Evolutionary conservation across 2,797 vertebrate species (phyloP).

Genomic region (Hybognathus amarus): DNA sequence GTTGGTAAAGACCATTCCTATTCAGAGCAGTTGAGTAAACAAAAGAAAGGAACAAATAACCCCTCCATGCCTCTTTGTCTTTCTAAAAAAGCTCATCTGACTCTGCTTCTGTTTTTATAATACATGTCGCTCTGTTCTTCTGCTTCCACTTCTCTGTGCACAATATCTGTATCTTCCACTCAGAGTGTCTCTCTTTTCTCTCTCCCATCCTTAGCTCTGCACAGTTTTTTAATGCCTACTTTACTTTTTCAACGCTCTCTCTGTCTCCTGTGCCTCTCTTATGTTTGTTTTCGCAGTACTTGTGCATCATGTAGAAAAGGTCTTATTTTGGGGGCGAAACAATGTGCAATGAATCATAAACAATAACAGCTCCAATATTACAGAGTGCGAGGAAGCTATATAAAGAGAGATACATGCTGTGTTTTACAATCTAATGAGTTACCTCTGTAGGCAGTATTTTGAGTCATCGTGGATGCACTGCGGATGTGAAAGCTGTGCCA

Average conservation of each 20-base stretch:
- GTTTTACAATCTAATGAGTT: slow-evolving; percentile 32
- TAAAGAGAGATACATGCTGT: slow-evolving; percentile 2
- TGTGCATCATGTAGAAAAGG: slow-evolving; percentile 19
- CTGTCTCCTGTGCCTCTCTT: background rate
- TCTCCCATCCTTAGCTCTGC: background rate
- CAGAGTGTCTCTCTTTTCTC: slow-evolving; percentile 20
- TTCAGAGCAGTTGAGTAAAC: slow-evolving; percentile 65
- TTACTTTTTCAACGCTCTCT: background rate
- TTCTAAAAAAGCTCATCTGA: slow-evolving; percentile 50
- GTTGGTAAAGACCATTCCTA: slow-evolving; percentile 50
- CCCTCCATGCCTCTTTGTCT: slow-evolving; percentile 19
- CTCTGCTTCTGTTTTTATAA: slow-evolving; percentile 48
- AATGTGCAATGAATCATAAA: slow-evolving; percentile 46
- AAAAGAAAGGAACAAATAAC: slow-evolving; percentile 42
- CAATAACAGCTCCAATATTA: slow-evolving; percentile 34
- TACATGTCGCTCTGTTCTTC: slow-evolving; percentile 33
- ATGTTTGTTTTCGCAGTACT: slow-evolving; percentile 6
- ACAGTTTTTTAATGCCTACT: background rate
- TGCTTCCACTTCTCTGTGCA: slow-evolving; percentile 28
- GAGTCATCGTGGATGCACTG: background rate
- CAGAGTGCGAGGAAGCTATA: background rate
- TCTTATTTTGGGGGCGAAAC: slow-evolving; percentile 26
- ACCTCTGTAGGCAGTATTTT: slow-evolving; percentile 1
- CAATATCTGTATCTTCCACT: slow-evolving; percentile 24
- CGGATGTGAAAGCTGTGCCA: background rate